phyloP scores from a whole-genome alignment of 2,888 invertebrate genomes.

The Dryococelus australis region DNA sequence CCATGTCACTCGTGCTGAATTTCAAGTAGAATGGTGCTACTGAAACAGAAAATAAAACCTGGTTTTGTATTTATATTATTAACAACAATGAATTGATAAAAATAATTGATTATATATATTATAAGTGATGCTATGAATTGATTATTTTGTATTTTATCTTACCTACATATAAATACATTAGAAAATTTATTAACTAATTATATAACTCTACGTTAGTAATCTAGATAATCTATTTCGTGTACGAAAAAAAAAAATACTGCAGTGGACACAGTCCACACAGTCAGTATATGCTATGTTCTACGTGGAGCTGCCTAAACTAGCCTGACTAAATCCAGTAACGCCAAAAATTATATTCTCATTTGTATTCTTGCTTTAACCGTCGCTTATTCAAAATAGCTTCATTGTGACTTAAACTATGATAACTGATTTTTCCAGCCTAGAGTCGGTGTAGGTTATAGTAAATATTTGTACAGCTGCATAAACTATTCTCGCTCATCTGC shows the following conservation, averaged over 20 bases:
- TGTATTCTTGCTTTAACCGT: background rate
- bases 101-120: background rate
- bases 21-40: background rate
- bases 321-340: background rate
- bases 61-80: background rate
- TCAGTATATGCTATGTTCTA: background rate
- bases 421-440: no score
- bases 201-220: background rate
- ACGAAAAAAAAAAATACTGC: background rate
- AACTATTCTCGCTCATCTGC: no score
- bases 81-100: background rate
- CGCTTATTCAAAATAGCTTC: background rate
- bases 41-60: background rate
- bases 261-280: background rate
- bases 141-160: background rate
- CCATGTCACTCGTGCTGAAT: background rate
- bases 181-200: background rate
- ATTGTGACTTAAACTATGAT: background rate
- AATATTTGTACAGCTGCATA: no score
- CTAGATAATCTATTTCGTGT: background rate
- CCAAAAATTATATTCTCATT: background rate
- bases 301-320: background rate
- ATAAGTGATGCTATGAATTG: background rate
- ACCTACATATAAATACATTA: background rate
- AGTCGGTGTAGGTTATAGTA: no score